Evolutionary conservation across 2,113 vertebrate genomes (phyloP).

Genomic region (Caretta caretta): DNA sequence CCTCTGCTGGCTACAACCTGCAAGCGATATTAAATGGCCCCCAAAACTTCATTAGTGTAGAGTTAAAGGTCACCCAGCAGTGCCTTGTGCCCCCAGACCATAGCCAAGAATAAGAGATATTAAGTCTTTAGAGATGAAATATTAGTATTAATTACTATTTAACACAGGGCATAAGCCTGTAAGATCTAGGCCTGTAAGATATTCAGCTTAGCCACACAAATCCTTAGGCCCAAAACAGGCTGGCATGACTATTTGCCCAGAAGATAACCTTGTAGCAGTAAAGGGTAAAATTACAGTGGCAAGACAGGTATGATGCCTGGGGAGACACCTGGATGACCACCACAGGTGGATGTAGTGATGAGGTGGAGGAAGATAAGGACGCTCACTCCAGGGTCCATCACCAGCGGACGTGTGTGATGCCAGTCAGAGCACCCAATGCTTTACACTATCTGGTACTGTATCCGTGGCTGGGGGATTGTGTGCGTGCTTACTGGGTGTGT

Average conservation of each 20-base stretch:
- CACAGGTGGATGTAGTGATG: neutral
- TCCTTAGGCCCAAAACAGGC: too few relatives aligned
- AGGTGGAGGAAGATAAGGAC: neutral
- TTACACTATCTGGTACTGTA: neutral
- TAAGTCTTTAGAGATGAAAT: neutral
- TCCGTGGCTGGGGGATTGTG: neutral
- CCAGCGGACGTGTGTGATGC: neutral
- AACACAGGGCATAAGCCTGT: neutral
- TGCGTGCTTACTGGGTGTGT: neutral
- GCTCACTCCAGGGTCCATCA: neutral
- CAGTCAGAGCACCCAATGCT: neutral
- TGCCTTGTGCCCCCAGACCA: neutral
- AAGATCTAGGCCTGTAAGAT: neutral
- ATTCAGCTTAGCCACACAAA: neutral
- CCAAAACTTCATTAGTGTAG: neutral
- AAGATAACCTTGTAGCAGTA: neutral
- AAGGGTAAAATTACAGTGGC: neutral
- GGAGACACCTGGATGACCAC: too few relatives aligned
- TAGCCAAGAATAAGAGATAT: neutral
- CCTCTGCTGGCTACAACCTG: neutral
- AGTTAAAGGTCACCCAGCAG: neutral
- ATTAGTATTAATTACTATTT: neutral
- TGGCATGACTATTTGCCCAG: too few relatives aligned
- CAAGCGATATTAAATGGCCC: neutral
- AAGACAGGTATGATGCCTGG: neutral